Evolutionary conservation across 2,888 invertebrate species (phyloP).

Genomic region (Harpalus rufipes): DNA sequence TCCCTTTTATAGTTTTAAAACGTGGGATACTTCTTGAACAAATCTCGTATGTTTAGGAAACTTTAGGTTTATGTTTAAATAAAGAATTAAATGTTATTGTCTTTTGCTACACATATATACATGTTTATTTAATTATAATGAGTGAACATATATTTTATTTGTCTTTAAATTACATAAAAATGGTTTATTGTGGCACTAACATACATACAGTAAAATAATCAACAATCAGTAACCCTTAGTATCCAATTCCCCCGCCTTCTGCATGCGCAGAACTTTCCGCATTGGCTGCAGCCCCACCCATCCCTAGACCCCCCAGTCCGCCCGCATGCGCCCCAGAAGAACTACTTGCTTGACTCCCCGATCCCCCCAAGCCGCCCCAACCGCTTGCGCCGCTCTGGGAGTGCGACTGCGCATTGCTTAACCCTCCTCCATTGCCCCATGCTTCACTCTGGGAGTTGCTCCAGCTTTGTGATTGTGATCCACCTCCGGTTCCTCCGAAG

Average conservation of each 20-base stretch:
- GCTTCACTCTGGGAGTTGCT: background rate
- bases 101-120: background rate
- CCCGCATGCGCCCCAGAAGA: background rate
- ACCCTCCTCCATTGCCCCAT: conserved; percentile 1
- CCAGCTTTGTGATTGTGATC: conserved; percentile 10
- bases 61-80: too few species aligned
- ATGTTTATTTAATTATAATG: background rate
- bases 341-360: background rate
- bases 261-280: conserved; percentile 5
- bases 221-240: background rate
- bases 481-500: background rate
- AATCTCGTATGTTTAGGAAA: too few species aligned
- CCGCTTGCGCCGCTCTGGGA: conserved; percentile 8
- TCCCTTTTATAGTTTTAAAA: too few species aligned
- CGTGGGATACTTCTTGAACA: too few species aligned
- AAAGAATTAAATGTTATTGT: background rate
- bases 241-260: background rate
- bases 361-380: background rate
- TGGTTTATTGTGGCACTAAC: background rate
- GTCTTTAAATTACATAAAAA: background rate
- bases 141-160: background rate
- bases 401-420: conserved; percentile 5
- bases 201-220: background rate
- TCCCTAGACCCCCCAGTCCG: background rate
- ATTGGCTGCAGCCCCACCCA: background rate